These are phyloP conservation scores for Melanchra persicariae DNA, from an alignment of 2,888 invertebrate genomes.

Conservation along the genomic window DNA sequence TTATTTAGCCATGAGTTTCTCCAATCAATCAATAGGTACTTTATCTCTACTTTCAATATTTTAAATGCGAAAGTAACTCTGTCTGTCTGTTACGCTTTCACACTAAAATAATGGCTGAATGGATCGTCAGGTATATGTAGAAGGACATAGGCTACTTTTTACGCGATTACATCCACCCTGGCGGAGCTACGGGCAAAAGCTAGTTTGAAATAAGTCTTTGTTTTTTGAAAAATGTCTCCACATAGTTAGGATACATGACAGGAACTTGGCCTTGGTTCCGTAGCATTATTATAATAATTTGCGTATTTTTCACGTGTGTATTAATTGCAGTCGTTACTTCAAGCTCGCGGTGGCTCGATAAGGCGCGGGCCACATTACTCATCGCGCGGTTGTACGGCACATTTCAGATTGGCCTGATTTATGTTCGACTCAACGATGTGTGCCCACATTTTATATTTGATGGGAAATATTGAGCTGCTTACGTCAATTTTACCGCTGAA, in stretches of 20 bases:
- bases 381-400: slow-evolving; percentile 47
- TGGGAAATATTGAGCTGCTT: slow-evolving; percentile 33
- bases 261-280: background rate
- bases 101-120: too few species aligned
- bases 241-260: background rate
- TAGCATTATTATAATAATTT: background rate
- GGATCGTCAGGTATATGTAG: too few species aligned
- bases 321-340: slow-evolving; percentile 62
- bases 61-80: too few species aligned
- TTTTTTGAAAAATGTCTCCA: background rate
- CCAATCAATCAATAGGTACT: too few species aligned
- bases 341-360: slow-evolving; percentile 52
- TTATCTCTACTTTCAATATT: too few species aligned
- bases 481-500: background rate
- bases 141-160: too few species aligned
- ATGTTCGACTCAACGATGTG: slow-evolving; percentile 49
- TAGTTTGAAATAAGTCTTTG: background rate
- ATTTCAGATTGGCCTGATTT: slow-evolving; percentile 62
- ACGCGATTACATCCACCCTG: too few species aligned
- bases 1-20: too few species aligned
- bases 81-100: too few species aligned
- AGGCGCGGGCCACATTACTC: slow-evolving; percentile 57
- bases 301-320: slow-evolving; percentile 45
- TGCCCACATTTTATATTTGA: slow-evolving; percentile 24
- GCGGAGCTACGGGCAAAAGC: too few species aligned